Conservation (phyloP, 2,113 vertebrate genomes). For the Prietella phreatophila region DNA sequence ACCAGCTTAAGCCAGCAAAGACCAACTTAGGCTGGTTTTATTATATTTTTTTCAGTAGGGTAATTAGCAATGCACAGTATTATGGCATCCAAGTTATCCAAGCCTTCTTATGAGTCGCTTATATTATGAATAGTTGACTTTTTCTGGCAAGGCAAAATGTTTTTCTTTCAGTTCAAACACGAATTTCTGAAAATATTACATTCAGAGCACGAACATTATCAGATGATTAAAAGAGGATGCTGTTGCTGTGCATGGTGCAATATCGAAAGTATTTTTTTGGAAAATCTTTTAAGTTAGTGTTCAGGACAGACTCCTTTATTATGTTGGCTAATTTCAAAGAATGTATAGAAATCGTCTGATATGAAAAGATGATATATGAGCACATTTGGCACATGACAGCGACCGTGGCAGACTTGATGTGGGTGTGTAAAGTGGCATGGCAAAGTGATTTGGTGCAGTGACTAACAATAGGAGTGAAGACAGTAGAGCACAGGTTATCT, state of each 20-base stretch:
- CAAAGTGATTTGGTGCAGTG: too few relatives aligned
- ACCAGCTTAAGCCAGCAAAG: too few relatives aligned
- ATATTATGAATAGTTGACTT: not conserved
- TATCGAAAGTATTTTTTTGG: not conserved
- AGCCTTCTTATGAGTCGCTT: not conserved
- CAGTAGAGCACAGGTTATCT: too few relatives aligned
- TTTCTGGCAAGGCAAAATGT: not conserved
- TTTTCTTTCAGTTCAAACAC: not conserved
- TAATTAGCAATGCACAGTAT: not conserved
- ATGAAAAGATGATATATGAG: not conserved
- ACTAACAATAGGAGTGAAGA: too few relatives aligned
- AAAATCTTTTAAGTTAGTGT: not conserved
- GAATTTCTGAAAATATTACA: not conserved
- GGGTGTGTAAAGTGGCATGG: too few relatives aligned
- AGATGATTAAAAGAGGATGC: not conserved
- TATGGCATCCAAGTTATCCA: not conserved
- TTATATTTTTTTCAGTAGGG: too few relatives aligned
- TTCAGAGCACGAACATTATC: not conserved
- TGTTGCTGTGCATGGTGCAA: not conserved
- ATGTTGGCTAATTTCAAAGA: too few relatives aligned
- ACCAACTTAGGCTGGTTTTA: too few relatives aligned
- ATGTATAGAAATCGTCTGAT: too few relatives aligned
- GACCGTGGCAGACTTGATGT: too few relatives aligned
- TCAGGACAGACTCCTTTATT: too few relatives aligned
- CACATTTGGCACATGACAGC: not conserved